A percentile compares a stretch with the other conserved stretches of the same genome.
These are phyloP conservation scores for Lasiurus borealis DNA, from an alignment of 2,113 vertebrate species.

Conservation along the genomic window DNA sequence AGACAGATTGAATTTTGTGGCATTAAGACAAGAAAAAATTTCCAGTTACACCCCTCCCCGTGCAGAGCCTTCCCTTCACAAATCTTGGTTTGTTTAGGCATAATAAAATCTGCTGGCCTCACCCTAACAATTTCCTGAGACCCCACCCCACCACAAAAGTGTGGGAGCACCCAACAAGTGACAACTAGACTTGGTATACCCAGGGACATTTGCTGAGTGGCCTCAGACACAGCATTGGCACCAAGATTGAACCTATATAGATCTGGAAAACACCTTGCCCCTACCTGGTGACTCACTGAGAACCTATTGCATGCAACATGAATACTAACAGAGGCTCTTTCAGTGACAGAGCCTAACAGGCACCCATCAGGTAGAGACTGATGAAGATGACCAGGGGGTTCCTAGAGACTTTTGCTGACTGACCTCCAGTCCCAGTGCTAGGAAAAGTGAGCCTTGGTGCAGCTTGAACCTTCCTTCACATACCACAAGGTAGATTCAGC, in stretches of 20 bases:
- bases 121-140: too few species aligned
- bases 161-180: not conserved
- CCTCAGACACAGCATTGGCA: not conserved
- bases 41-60: not conserved
- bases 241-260: not conserved
- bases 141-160: not conserved
- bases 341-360: not conserved
- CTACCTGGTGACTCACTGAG: not conserved
- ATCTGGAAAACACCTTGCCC: not conserved
- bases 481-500: not conserved
- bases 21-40: not conserved
- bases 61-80: not conserved
- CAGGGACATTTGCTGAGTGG: not conserved
- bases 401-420: not conserved
- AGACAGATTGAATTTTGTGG: not conserved
- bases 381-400: not conserved
- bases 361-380: not conserved
- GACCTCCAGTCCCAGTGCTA: not conserved
- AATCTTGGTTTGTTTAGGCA: too few species aligned
- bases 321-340: not conserved
- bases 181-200: not conserved
- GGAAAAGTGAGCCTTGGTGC: not conserved
- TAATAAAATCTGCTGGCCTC: too few species aligned
- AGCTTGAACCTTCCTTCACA: not conserved
- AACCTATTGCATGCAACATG: not conserved